Evolutionary conservation across 1,140 invertebrate species (phyloP).

Genomic region (Lordiphosa mommai): DNA sequence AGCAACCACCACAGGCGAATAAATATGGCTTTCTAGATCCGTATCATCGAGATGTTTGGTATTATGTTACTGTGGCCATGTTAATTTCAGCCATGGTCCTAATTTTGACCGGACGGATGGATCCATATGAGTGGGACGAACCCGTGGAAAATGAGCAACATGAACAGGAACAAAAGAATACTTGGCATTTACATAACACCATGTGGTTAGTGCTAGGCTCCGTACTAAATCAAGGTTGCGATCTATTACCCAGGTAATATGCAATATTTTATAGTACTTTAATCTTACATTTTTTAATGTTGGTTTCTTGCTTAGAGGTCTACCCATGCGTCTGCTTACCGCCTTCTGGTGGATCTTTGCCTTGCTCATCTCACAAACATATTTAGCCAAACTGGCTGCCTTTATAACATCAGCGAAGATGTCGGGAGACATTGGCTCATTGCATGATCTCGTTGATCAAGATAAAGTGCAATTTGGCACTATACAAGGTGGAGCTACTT

Average conservation of each 20-base stretch:
- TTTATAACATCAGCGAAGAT: conserved; percentile 93
- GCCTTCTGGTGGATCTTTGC: conserved; percentile 98
- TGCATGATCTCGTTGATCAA: conserved; percentile 93
- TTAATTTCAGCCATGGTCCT: conserved; percentile 93
- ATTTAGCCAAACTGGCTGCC: conserved; percentile 96
- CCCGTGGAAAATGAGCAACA: conserved; percentile 86
- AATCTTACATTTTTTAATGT: not conserved
- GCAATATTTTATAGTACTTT: not conserved
- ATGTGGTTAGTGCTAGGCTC: conserved; percentile 90
- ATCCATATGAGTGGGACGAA: conserved; percentile 88
- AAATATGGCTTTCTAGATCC: conserved; percentile 95
- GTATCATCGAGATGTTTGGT: conserved; percentile 96
- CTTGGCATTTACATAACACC: conserved; percentile 87
- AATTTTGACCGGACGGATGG: conserved; percentile 93
- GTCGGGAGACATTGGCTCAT: conserved; percentile 89
- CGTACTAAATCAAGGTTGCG: conserved; percentile 89
- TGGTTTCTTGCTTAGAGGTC: conserved; percentile 81
- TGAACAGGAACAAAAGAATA: conserved; percentile 87
- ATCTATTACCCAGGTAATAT: conserved; percentile 88
- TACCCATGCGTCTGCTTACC: conserved; percentile 89
- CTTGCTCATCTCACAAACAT: conserved; percentile 95
- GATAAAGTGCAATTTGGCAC: conserved; percentile 93
- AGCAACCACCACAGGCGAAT: conserved; percentile 91
- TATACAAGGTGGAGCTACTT: conserved; percentile 86
- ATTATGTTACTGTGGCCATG: conserved; percentile 95